phyloP scores from a whole-genome alignment of 2,113 vertebrate genomes.

The Drymodes brunneopygia region DNA sequence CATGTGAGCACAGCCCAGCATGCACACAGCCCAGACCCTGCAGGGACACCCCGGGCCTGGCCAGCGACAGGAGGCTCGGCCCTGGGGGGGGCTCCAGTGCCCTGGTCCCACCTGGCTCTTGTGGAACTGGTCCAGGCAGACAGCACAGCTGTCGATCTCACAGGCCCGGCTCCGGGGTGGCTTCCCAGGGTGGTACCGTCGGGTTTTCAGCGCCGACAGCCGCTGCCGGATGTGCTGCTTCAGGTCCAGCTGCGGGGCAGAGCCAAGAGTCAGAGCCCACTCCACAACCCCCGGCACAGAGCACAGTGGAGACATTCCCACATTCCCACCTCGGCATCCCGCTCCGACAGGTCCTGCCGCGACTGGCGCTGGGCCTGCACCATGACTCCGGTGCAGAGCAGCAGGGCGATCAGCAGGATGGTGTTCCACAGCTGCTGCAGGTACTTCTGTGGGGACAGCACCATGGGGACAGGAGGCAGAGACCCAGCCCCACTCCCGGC shows the following conservation, averaged over 20 bases:
- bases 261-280: background rate
- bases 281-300: accelerated
- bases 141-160: slow-evolving; percentile 83
- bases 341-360: slow-evolving; percentile 68
- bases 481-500: accelerated
- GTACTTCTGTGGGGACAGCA: slow-evolving; percentile 76
- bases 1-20: accelerated
- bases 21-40: background rate
- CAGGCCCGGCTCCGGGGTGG: slow-evolving; percentile 24
- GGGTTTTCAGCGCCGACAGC: slow-evolving; percentile 80
- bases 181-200: slow-evolving; percentile 78
- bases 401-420: slow-evolving; percentile 86
- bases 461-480: accelerated
- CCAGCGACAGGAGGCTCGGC: accelerated
- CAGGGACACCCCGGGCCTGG: accelerated
- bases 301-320: background rate
- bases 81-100: background rate
- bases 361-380: slow-evolving; percentile 90
- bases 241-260: slow-evolving; percentile 73
- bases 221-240: slow-evolving; percentile 81
- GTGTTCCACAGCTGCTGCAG: slow-evolving; percentile 96
- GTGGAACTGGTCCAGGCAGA: slow-evolving; percentile 90
- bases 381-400: slow-evolving; percentile 88
- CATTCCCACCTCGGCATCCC: slow-evolving; percentile 77
- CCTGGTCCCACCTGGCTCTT: slow-evolving; percentile 83